These are phyloP conservation scores for Aldrovandia affinis DNA, from an alignment of 2,797 vertebrate genomes.

Conservation along the genomic window DNA sequence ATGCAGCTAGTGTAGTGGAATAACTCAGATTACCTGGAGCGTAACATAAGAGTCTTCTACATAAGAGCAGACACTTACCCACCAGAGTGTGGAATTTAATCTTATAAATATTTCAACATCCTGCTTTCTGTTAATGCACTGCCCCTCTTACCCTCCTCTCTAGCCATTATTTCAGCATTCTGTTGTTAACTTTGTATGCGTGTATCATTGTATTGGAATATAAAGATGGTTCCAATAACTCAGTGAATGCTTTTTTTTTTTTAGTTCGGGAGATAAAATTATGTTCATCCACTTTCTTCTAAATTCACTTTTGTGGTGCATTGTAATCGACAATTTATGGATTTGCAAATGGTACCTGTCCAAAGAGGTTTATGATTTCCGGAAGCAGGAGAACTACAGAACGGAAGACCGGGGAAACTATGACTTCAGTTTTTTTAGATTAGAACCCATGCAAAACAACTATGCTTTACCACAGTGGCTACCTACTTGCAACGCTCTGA, in stretches of 20 bases:
- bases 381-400: not conserved
- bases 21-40: not conserved
- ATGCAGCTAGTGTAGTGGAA: not conserved
- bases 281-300: no score
- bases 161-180: not conserved
- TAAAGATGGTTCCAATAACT: not conserved
- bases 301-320: no score
- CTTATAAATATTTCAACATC: not conserved
- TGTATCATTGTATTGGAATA: not conserved
- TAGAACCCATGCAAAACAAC: not conserved
- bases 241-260: no score
- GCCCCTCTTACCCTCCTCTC: not conserved
- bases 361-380: not conserved
- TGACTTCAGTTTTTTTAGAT: not conserved
- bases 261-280: no score
- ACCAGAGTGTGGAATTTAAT: not conserved
- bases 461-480: not conserved
- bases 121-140: not conserved
- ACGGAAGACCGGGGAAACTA: not conserved
- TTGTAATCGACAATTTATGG: not conserved
- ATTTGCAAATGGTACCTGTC: not conserved
- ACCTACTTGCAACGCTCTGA: not conserved
- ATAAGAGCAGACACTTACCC: not conserved
- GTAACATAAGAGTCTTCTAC: not conserved
- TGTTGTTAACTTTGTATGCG: not conserved